phyloP scores from a whole-genome alignment of 2,888 invertebrate species.

The Leptinotarsa peninsularis region DNA sequence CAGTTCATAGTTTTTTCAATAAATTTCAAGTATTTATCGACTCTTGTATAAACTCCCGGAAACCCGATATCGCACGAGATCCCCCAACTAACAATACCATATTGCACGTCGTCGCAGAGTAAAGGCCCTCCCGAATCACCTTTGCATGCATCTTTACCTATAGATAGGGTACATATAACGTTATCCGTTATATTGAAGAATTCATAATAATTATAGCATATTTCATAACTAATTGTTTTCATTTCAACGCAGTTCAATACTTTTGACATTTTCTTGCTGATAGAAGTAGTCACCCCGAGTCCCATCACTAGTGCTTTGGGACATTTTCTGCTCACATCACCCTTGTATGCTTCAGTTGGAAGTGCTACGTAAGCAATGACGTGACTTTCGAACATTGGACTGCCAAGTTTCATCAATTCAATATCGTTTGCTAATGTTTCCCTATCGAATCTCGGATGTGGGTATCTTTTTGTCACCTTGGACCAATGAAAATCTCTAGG shows the following conservation, averaged over 20 bases:
- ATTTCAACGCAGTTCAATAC: constrained; percentile 16
- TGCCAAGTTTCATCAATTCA: constrained; percentile 10
- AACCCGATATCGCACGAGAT: constrained; percentile 23
- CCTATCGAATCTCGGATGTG: neutral
- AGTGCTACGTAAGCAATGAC: neutral
- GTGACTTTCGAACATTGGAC: neutral
- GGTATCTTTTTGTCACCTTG: neutral
- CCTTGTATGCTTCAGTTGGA: neutral
- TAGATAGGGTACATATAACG: constrained; percentile 29
- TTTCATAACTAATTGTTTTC: neutral
- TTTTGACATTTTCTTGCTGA: neutral
- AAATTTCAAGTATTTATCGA: constrained; percentile 31
- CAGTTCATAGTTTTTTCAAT: constrained; percentile 12
- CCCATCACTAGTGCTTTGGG: constrained; percentile 13
- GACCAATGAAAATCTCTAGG: neutral
- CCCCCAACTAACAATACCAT: constrained; percentile 38
- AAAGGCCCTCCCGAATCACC: constrained; percentile 41
- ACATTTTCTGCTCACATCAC: neutral
- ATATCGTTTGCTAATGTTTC: neutral
- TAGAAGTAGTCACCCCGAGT: neutral
- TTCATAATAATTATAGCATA: neutral
- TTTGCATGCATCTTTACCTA: constrained; percentile 32
- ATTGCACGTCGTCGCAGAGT: constrained; percentile 30
- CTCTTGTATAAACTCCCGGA: constrained; percentile 36
- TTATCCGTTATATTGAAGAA: neutral